Conservation (phyloP, 1,140 invertebrate species). For the Drosophila sp. region DNA sequence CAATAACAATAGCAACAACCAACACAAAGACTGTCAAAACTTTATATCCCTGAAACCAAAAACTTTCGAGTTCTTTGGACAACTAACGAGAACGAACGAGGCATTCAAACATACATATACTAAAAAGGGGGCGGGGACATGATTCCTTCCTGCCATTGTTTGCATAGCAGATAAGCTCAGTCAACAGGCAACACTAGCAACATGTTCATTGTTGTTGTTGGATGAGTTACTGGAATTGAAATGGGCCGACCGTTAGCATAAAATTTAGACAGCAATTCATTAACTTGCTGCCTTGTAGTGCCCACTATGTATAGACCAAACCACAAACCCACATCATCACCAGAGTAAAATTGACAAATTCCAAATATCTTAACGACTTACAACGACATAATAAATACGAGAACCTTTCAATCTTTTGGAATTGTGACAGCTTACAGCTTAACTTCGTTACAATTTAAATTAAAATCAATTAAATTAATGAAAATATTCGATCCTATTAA, state of each 20-base stretch:
- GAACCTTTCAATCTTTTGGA: constrained; percentile 3
- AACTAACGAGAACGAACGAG: not conserved
- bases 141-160: not conserved
- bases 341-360: constrained; percentile 53
- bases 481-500: too few species aligned
- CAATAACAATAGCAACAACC: too few species aligned
- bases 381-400: constrained; percentile 7
- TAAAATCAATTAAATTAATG: too few species aligned
- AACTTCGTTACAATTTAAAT: too few species aligned
- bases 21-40: constrained; percentile 8
- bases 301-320: not conserved
- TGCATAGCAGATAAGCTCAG: not conserved
- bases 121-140: not conserved
- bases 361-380: constrained; percentile 27
- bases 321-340: not conserved
- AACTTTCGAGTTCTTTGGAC: constrained; percentile 1
- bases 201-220: not conserved
- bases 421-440: not conserved
- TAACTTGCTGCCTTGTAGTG: not conserved
- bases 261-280: constrained; percentile 11
- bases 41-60: not conserved
- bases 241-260: constrained; percentile 5
- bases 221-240: constrained; percentile 2
- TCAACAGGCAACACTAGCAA: constrained; percentile 3
- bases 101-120: not conserved